phyloP scores from a whole-genome alignment of 2,888 invertebrate species.

The Helicoverpa assulta region DNA sequence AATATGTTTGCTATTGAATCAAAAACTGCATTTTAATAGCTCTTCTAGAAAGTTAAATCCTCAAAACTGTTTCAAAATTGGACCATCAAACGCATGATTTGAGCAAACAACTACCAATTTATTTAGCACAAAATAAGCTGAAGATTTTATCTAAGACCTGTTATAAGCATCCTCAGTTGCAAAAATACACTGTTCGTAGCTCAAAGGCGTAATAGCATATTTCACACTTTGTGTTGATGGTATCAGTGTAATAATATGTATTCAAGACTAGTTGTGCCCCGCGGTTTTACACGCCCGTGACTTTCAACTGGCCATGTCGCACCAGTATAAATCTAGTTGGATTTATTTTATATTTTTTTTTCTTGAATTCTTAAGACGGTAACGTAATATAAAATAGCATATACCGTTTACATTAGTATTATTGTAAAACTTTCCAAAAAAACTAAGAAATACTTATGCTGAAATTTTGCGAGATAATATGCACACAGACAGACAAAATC shows the following conservation, averaged over 20 bases:
- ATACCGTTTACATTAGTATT: too few relatives aligned
- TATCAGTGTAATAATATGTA: slow-evolving; percentile 54
- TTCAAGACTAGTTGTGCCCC: background rate
- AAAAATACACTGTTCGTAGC: slow-evolving; percentile 28
- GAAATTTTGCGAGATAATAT: too few relatives aligned
- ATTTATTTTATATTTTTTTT: too few relatives aligned
- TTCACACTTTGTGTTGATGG: slow-evolving; percentile 52
- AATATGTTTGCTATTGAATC: background rate
- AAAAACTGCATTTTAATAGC: background rate
- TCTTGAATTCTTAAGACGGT: too few relatives aligned
- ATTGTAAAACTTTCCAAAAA: too few relatives aligned
- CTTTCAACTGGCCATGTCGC: background rate
- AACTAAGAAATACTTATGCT: too few relatives aligned
- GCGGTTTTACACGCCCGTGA: background rate
- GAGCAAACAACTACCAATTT: background rate
- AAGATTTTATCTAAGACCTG: slow-evolving; percentile 16
- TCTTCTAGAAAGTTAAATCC: background rate
- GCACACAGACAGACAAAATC: background rate
- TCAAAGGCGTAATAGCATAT: slow-evolving; percentile 41
- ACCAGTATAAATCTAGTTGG: background rate
- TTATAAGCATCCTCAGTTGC: slow-evolving; percentile 40
- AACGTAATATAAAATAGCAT: too few relatives aligned
- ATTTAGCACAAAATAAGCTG: slow-evolving; percentile 27
- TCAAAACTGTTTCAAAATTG: background rate
- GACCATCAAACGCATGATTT: slow-evolving; percentile 2